These are phyloP conservation scores for Aptenodytes patagonicus DNA, from an alignment of 2,113 vertebrate genomes.

Conservation along the genomic window DNA sequence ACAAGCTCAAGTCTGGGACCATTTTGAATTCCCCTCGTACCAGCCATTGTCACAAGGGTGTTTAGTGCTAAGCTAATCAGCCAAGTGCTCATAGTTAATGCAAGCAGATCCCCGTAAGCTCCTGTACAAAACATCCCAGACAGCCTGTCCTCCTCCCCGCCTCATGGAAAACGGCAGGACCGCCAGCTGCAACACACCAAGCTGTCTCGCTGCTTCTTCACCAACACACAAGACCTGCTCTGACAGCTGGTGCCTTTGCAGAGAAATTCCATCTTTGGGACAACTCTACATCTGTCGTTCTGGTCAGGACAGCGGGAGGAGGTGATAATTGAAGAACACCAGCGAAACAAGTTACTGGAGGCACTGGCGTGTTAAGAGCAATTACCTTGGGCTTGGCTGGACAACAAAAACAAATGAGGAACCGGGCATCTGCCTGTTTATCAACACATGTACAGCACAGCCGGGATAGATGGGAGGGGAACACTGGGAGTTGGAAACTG, in stretches of 20 bases:
- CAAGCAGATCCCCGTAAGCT: neutral
- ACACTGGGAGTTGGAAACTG: neutral
- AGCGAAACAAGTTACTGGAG: neutral
- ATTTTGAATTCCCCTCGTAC: neutral
- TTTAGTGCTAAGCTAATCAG: neutral
- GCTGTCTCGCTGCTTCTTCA: neutral
- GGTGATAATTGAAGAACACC: neutral
- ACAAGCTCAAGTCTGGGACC: neutral
- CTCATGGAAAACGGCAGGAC: neutral
- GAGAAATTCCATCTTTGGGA: constrained; percentile 1
- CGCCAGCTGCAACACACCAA: neutral
- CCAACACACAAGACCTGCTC: neutral
- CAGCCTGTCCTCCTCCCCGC: neutral
- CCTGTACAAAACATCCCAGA: rapidly evolving
- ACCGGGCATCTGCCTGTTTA: neutral
- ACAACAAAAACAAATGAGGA: neutral
- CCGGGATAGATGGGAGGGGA: neutral
- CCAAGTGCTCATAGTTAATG: neutral
- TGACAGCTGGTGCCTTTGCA: neutral
- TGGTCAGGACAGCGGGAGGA: rapidly evolving
- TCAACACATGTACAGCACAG: neutral
- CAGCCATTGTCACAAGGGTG: neutral
- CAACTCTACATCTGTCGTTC: neutral
- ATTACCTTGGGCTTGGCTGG: neutral
- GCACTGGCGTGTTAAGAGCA: neutral